A percentile compares a stretch with the other conserved stretches of the same genome.
phyloP scores from a whole-genome alignment of 2,888 invertebrate species.

The Sarcophaga rosellei region DNA sequence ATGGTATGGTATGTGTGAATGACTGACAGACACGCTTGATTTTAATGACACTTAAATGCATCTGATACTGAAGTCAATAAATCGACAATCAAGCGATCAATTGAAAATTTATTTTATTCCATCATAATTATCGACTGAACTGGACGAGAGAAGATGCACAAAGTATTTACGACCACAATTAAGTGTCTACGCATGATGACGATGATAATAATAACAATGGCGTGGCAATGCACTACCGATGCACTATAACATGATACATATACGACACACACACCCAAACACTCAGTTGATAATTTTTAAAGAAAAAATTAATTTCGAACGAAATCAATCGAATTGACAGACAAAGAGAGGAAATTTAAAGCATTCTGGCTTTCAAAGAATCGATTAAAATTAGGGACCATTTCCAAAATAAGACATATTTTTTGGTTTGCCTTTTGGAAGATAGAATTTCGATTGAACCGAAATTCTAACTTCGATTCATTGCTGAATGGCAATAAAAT shows the following conservation, averaged over 20 bases:
- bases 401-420: too few species aligned
- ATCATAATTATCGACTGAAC: constrained; percentile 78
- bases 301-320: too few species aligned
- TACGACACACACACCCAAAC: neutral
- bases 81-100: constrained; percentile 79
- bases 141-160: constrained; percentile 26
- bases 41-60: constrained; percentile 65
- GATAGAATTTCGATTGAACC: too few species aligned
- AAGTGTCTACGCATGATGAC: constrained; percentile 38
- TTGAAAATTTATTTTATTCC: constrained; percentile 78
- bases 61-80: constrained; percentile 75
- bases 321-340: too few species aligned
- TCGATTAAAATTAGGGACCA: too few species aligned
- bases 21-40: constrained; percentile 50
- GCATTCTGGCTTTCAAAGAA: too few species aligned
- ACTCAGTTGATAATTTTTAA: too few species aligned
- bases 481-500: too few species aligned
- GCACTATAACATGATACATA: neutral
- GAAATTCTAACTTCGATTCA: too few species aligned
- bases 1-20: neutral
- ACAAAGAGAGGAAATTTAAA: too few species aligned
- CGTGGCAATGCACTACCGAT: neutral
- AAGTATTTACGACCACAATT: constrained; percentile 31
- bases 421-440: too few species aligned
- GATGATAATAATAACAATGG: constrained; percentile 7